Percentiles rank a stretch among this genome's conserved stretches.
These are phyloP conservation scores for Thamnophis elegans DNA, from an alignment of 2,797 vertebrate genomes.

Conservation along the genomic window DNA sequence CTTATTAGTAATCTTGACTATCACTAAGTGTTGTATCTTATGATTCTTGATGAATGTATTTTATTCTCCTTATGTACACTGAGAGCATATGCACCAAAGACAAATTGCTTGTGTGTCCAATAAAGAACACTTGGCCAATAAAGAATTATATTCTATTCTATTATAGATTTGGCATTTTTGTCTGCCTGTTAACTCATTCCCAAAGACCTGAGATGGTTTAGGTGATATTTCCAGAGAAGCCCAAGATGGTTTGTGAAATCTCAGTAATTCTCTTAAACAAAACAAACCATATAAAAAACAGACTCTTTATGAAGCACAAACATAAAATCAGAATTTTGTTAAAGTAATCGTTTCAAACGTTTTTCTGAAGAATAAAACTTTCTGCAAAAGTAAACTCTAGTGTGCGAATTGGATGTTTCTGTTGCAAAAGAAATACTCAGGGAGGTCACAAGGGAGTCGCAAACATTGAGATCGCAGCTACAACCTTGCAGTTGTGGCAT, in stretches of 20 bases:
- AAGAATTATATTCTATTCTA: no score
- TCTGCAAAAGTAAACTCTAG: constrained; percentile 54
- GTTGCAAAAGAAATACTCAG: constrained; percentile 50
- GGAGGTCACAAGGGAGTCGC: neutral
- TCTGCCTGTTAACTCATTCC: neutral
- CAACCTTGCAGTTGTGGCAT: neutral
- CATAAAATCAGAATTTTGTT: neutral
- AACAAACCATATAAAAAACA: neutral
- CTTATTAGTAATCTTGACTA: no score
- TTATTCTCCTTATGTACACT: no score
- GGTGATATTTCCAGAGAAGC: neutral
- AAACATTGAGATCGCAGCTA: neutral
- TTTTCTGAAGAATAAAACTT: constrained; percentile 65
- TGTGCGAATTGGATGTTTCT: constrained; percentile 58
- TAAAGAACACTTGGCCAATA: no score
- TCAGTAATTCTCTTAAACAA: neutral
- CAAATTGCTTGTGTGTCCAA: no score
- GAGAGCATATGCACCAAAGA: no score
- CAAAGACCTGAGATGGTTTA: neutral
- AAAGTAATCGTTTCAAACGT: constrained; percentile 68
- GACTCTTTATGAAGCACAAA: neutral
- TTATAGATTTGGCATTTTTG: neutral
- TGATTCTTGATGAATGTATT: no score
- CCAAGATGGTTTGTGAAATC: neutral
- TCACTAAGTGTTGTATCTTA: no score